Conservation (phyloP, 2,797 vertebrate genomes). For the Trachurus trachurus region DNA sequence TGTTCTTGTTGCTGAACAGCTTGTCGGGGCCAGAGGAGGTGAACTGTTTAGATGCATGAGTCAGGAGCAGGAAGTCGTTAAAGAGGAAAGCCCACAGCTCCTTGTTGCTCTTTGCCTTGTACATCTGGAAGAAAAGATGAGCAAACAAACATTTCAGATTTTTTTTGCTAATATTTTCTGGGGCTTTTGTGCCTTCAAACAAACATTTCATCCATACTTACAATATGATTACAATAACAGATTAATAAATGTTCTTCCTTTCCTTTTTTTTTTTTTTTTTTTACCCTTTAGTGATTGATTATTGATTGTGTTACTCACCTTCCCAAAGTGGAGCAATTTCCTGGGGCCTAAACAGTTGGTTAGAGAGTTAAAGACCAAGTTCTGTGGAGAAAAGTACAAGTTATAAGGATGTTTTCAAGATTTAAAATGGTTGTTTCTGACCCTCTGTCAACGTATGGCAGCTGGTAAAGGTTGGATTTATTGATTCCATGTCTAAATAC, state of each 20-base stretch:
- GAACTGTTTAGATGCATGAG: slow-evolving; percentile 92
- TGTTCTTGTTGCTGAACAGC: slow-evolving; percentile 93
- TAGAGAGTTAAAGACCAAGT: slow-evolving; percentile 95
- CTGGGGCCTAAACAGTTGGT: slow-evolving; percentile 98
- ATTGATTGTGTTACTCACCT: slow-evolving; percentile 67
- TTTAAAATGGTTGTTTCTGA: not conserved
- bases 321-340: slow-evolving; percentile 95
- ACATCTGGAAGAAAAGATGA: slow-evolving; percentile 63
- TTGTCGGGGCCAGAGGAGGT: slow-evolving; percentile 91
- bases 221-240: not conserved
- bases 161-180: too few relatives aligned
- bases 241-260: not conserved
- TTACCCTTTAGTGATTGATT: not conserved
- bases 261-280: not conserved
- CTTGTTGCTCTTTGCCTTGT: slow-evolving; percentile 93
- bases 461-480: not conserved
- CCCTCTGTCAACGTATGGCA: not conserved
- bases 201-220: not conserved
- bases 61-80: slow-evolving; percentile 97
- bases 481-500: not conserved
- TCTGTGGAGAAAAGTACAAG: slow-evolving; percentile 73
- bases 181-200: too few relatives aligned
- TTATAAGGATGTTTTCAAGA: not conserved
- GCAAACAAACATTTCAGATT: not conserved
- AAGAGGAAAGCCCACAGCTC: slow-evolving; percentile 96